These are phyloP conservation scores for Dendroctonus valens DNA, from an alignment of 1,140 invertebrate species.

Conservation along the genomic window DNA sequence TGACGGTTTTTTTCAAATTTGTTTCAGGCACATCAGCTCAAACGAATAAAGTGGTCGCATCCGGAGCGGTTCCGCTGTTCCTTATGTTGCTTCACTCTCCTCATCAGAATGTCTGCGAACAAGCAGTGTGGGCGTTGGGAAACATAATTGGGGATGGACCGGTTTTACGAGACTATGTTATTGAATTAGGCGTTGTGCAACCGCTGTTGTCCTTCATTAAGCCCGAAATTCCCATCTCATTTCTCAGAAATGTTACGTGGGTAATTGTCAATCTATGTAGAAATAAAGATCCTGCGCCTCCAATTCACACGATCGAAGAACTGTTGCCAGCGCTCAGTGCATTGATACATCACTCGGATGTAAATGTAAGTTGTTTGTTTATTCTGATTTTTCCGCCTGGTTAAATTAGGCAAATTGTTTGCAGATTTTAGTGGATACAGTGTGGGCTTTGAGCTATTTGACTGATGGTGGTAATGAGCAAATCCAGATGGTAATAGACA, in stretches of 20 bases:
- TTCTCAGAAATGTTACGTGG: conserved; percentile 97
- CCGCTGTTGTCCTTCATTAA: conserved; percentile 89
- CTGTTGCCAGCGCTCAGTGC: conserved; percentile 92
- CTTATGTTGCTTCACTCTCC: conserved; percentile 85
- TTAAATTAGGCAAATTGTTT: conserved; percentile 43
- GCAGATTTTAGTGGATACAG: conserved; percentile 96
- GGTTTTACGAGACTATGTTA: conserved; percentile 85
- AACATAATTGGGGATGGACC: conserved; percentile 95
- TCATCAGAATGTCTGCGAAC: conserved; percentile 98
- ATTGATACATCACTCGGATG: conserved; percentile 94
- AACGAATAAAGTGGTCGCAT: conserved; percentile 92
- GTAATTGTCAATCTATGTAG: conserved; percentile 96
- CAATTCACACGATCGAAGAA: conserved; percentile 82
- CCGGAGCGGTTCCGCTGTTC: conserved; percentile 94
- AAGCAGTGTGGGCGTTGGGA: conserved; percentile 96
- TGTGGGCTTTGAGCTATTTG: conserved; percentile 98
- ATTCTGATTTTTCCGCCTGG: too few relatives aligned
- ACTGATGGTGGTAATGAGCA: conserved; percentile 98
- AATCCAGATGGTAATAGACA: conserved; percentile 98
- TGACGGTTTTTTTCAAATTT: background rate
- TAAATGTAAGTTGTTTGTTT: conserved; percentile 72
- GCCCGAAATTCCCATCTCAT: conserved; percentile 88
- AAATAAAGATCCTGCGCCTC: conserved; percentile 92
- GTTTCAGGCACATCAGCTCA: conserved; percentile 83
- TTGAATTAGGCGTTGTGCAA: conserved; percentile 84